These are phyloP conservation scores for Gobio occitaniae DNA, from an alignment of 2,797 vertebrate species.

Conservation along the genomic window DNA sequence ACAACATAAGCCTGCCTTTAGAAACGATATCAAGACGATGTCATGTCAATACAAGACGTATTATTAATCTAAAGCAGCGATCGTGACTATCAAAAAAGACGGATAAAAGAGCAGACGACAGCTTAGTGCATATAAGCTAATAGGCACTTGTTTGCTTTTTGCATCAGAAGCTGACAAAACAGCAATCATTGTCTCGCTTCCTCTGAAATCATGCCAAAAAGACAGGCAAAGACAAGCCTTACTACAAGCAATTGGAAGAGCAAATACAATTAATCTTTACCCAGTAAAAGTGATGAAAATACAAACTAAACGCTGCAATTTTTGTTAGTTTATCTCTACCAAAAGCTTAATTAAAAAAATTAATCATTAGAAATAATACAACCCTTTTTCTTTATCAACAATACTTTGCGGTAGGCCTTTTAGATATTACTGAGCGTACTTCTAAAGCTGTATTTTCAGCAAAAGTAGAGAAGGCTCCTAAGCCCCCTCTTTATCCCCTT, in stretches of 20 bases:
- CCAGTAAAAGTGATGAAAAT: neutral
- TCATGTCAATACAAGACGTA: neutral
- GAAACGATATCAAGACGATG: neutral
- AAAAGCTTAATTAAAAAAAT: neutral
- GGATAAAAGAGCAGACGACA: slow-evolving; percentile 70
- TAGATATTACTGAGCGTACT: slow-evolving; percentile 53
- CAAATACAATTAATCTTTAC: slow-evolving; percentile 9
- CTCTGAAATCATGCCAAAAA: slow-evolving; percentile 57
- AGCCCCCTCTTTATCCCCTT: slow-evolving; percentile 78
- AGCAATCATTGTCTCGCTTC: slow-evolving; percentile 50
- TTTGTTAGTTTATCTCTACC: neutral
- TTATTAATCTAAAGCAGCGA: slow-evolving; percentile 56
- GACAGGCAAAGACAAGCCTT: slow-evolving; percentile 63
- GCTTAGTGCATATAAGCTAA: slow-evolving; percentile 67
- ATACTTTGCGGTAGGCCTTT: slow-evolving; percentile 51
- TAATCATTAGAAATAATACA: neutral
- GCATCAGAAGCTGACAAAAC: slow-evolving; percentile 53
- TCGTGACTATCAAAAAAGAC: slow-evolving; percentile 56
- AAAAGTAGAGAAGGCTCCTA: slow-evolving; percentile 61
- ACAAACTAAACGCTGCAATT: neutral
- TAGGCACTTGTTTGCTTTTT: slow-evolving; percentile 46
- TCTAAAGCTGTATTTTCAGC: slow-evolving; percentile 57
- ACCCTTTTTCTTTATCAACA: slow-evolving; percentile 19
- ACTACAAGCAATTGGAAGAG: slow-evolving; percentile 32
- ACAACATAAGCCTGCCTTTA: neutral